These are phyloP conservation scores for Oreochromis grahami DNA, from an alignment of 2,797 vertebrate species.

Conservation along the genomic window DNA sequence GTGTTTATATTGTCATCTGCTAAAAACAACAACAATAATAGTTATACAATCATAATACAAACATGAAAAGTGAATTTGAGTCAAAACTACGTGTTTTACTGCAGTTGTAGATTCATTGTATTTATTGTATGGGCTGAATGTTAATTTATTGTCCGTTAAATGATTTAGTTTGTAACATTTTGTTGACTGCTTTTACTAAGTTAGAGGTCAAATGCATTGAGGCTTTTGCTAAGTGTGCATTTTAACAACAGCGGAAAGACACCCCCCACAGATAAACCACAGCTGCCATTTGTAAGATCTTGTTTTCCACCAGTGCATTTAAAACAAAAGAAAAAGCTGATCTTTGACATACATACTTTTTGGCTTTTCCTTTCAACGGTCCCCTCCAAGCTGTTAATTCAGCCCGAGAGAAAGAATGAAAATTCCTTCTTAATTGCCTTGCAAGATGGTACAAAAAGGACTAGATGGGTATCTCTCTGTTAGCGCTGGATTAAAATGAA, in stretches of 20 bases:
- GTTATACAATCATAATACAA: not conserved
- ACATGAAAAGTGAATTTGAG: fast-evolving
- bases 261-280: not conserved
- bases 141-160: not conserved
- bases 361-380: conserved; percentile 32
- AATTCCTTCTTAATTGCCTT: conserved; percentile 64
- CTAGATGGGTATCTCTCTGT: conserved; percentile 51
- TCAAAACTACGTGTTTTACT: fast-evolving
- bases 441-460: conserved; percentile 23
- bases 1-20: not conserved
- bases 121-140: not conserved
- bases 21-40: not conserved
- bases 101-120: not conserved
- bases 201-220: conserved; percentile 45
- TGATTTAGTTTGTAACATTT: not conserved
- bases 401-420: conserved; percentile 31
- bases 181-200: not conserved
- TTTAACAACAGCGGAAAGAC: conserved; percentile 32
- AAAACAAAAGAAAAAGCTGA: conserved; percentile 61
- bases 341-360: conserved; percentile 48
- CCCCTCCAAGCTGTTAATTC: conserved; percentile 44
- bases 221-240: conserved; percentile 14
- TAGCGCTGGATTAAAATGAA: conserved; percentile 68
- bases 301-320: conserved; percentile 51
- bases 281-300: conserved; percentile 37